Percentiles rank a stretch among this genome's conserved stretches.
phyloP scores from a whole-genome alignment of 2,888 invertebrate genomes.

The Drosophila lacicola region DNA sequence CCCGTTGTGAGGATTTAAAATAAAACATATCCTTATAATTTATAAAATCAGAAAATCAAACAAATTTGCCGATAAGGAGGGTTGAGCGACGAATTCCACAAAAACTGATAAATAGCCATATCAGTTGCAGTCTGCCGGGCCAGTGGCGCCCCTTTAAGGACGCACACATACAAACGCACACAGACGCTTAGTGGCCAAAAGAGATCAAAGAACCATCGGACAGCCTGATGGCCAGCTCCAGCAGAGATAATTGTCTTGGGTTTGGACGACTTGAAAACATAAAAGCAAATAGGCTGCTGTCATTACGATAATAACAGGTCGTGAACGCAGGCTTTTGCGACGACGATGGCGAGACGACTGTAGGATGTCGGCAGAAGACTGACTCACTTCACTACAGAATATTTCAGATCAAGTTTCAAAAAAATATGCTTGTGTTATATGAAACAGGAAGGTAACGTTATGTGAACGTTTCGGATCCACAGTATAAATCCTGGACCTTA shows the following conservation, averaged over 20 bases:
- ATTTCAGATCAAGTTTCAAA: conserved; percentile 54
- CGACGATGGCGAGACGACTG: conserved; percentile 53
- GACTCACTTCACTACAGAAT: conserved; percentile 58
- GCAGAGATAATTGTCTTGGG: conserved; percentile 74
- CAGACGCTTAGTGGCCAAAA: conserved; percentile 17
- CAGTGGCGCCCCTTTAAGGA: conserved; percentile 39
- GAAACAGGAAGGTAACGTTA: conserved; percentile 8
- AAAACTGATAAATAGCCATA: conserved; percentile 27
- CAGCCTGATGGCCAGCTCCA: conserved; percentile 54
- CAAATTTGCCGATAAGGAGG: neutral
- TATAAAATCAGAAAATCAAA: neutral
- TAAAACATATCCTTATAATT: too few species aligned
- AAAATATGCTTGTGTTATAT: conserved; percentile 30
- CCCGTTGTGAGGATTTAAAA: too few species aligned
- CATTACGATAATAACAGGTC: conserved; percentile 83
- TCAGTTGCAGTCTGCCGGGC: conserved; percentile 42
- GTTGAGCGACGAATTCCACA: conserved; percentile 3
- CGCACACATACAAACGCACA: conserved; percentile 5
- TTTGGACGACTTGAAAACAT: conserved; percentile 66
- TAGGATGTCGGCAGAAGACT: conserved; percentile 34
- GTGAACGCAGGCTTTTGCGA: conserved; percentile 61
- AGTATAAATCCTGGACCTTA: too few species aligned
- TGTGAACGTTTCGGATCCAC: neutral
- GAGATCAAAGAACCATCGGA: conserved; percentile 48
- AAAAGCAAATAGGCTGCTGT: conserved; percentile 83